A percentile compares a stretch with the other conserved stretches of the same genome.
Conservation (phyloP, 37 sponge, comb jelly and placozoan species). For the Geodia barretti region DNA sequence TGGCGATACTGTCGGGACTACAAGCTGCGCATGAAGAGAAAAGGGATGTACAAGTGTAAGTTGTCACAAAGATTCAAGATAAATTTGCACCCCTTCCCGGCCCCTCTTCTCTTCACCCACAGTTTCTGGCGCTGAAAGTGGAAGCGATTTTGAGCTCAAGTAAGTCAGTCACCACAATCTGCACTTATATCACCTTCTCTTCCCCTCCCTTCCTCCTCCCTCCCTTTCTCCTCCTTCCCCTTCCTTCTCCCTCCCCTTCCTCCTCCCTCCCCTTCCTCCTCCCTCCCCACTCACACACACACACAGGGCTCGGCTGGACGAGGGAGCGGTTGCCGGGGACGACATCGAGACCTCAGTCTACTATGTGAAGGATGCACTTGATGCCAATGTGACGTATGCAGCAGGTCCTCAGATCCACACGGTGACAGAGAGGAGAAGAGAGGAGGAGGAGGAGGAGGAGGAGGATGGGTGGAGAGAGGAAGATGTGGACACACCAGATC, state of each 20-base stretch:
- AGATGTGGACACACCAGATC: too few relatives aligned
- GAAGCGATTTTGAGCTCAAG: background rate
- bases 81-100: too few relatives aligned
- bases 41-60: constrained; percentile 22
- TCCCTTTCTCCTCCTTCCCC: background rate
- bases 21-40: background rate
- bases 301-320: background rate
- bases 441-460: constrained; percentile 6
- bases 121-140: background rate
- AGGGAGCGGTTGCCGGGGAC: background rate
- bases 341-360: background rate
- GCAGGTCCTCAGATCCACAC: background rate
- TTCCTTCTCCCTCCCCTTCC: background rate
- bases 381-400: constrained; percentile 17
- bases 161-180: background rate
- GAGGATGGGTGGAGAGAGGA: background rate
- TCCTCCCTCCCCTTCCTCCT: background rate
- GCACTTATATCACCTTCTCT: background rate
- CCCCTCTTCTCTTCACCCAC: too few relatives aligned
- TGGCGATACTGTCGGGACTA: background rate
- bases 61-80: too few relatives aligned
- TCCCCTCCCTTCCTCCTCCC: background rate
- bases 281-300: too few relatives aligned
- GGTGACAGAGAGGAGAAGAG: background rate
- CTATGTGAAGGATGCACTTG: constrained; percentile 22